Base-by-base conservation (phyloP, 2,888 invertebrate genomes). In the Auanema freiburgensis region DNA sequence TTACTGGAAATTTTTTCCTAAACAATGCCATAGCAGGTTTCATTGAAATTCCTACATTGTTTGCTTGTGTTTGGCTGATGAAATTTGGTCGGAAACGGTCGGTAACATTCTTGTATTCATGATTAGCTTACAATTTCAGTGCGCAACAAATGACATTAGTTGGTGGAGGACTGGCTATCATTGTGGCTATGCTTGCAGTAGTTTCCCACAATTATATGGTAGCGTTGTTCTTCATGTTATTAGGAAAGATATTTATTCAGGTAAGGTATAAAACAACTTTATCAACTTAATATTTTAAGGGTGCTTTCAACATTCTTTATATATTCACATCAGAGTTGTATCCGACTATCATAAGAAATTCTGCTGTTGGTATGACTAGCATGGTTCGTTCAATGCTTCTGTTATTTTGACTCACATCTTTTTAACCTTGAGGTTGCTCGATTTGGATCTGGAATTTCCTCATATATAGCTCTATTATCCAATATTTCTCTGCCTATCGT, bases 251-350 rank as follows among this genome's bases (percentile, higher is more conserved):
- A 16, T 83, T 74, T 55, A 80, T 83, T 50, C 83, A 83, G 66
- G 69, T 69, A 14, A 18, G 44, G n/a, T n/a, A n/a, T n/a, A n/a
- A n/a, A n/a, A n/a, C n/a, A n/a, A n/a, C n/a, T 11, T 40, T 12
- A 33, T 5, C 33, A 33, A 33, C 3, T 33, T 33, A 33, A 40
- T 14, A 33, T 12, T 33, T 59, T 18, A 46, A 69, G 74, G 73
- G 76, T 42, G 83, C 82, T 40, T 84, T 83, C 74, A 82, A 81
- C 68, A 83, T 84, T 51, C 74, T 83, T 52, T 83, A 83, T 76
- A 83, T 83, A 53, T 83, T 81, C 74, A 83, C 83, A 12, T 73
- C 73, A 41, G 83, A 83, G 65, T 65, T 83, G 46, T 84, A 84
- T 60, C 83, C 83, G 23, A 83, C 83, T 11, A 79, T 84, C 8